A percentile compares a stretch with the other conserved stretches of the same genome.
These are phyloP conservation scores for Spodoptera frugiperda DNA, from an alignment of 1,140 invertebrate species.

Conservation along the genomic window DNA sequence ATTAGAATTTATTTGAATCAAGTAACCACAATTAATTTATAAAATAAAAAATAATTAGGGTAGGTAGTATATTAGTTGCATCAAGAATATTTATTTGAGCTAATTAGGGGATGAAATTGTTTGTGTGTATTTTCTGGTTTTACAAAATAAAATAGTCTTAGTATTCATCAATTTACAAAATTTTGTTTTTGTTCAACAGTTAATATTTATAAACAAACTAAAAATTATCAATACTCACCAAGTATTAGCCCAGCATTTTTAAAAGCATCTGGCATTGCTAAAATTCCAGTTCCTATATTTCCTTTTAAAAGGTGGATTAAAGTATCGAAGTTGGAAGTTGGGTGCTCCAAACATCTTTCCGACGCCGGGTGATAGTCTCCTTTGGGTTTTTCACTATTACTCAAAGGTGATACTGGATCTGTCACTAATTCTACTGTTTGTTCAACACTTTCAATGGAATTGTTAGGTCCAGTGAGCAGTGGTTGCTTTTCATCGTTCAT, in stretches of 20 bases:
- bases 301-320: conserved; percentile 93
- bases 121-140: too few species aligned
- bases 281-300: conserved; percentile 94
- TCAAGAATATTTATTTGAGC: neutral
- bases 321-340: conserved; percentile 93
- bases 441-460: conserved; percentile 73
- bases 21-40: too few species aligned
- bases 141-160: too few species aligned
- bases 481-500: conserved; percentile 86
- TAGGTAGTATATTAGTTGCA: neutral
- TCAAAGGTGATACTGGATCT: conserved; percentile 60
- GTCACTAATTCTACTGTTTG: conserved; percentile 72
- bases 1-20: too few species aligned
- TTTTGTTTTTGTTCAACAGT: neutral
- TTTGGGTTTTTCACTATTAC: conserved; percentile 73
- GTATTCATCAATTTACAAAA: too few species aligned
- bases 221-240: conserved; percentile 79
- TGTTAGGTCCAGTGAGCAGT: conserved; percentile 81
- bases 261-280: conserved; percentile 95
- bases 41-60: too few species aligned
- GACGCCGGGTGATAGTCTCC: conserved; percentile 88
- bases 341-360: conserved; percentile 90
- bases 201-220: conserved; percentile 17
- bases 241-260: conserved; percentile 92
- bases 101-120: too few species aligned